A percentile compares a stretch with the other conserved stretches of the same genome.
Conservation (phyloP, 1,140 invertebrate genomes). For the Meloidogyne floridensis region DNA sequence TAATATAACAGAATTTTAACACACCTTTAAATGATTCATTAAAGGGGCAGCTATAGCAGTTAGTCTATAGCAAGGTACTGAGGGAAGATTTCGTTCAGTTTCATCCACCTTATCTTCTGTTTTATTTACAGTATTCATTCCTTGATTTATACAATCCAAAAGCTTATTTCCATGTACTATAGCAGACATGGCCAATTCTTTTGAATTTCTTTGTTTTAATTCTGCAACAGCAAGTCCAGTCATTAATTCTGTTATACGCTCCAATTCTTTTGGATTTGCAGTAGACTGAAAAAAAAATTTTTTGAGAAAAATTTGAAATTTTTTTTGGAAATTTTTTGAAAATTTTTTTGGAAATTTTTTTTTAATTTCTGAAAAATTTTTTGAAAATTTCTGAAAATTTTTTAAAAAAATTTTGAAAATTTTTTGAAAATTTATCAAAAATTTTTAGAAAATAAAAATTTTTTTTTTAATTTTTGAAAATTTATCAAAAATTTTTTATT, state of each 20-base stretch:
- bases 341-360: too few relatives aligned
- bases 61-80: conserved; percentile 46
- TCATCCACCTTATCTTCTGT: conserved; percentile 20
- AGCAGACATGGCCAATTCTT: conserved; percentile 63
- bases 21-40: conserved; percentile 52
- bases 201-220: conserved; percentile 58
- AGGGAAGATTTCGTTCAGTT: conserved; percentile 39
- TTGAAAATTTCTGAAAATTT: not conserved
- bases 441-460: too few relatives aligned
- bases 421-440: too few relatives aligned
- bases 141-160: conserved; percentile 59
- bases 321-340: too few relatives aligned
- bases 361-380: too few relatives aligned
- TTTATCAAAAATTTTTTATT: not conserved
- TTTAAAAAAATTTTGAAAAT: conserved; percentile 19
- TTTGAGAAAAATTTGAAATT: conserved; percentile 15
- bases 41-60: conserved; percentile 39
- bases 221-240: conserved; percentile 58
- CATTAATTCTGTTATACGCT: conserved; percentile 55
- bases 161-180: conserved; percentile 65
- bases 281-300: not conserved
- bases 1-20: not conserved
- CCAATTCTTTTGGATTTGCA: conserved; percentile 36
- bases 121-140: conserved; percentile 2
- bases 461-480: too few relatives aligned